Evolutionary conservation across 2,797 vertebrate species (phyloP).

Genomic region (Chaetophractus vellerosus): DNA sequence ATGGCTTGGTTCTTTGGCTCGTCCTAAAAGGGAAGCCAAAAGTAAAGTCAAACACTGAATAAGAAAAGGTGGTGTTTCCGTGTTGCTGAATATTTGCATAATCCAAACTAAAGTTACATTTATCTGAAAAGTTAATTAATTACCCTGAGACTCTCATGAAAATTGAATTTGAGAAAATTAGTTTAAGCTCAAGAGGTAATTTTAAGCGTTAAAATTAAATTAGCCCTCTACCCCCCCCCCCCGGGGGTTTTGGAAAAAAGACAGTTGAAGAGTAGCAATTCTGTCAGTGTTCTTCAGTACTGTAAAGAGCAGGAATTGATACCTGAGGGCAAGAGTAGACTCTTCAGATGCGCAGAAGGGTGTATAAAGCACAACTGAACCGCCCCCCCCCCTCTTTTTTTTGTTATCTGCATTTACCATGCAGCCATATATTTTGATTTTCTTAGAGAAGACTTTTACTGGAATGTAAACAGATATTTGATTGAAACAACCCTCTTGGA

Average conservation of each 20-base stretch:
- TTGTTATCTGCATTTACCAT: not conserved
- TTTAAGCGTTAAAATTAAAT: not conserved
- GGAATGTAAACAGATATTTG: not conserved
- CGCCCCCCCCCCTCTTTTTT: not conserved
- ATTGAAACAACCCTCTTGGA: not conserved
- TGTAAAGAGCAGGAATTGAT: not conserved
- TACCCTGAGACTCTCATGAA: not conserved
- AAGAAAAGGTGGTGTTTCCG: not conserved
- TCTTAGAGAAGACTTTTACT: not conserved
- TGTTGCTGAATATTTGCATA: not conserved
- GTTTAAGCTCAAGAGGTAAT: not conserved
- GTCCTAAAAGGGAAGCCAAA: not conserved
- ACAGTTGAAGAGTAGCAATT: not conserved
- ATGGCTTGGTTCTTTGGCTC: not conserved
- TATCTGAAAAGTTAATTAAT: not conserved
- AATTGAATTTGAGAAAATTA: not conserved
- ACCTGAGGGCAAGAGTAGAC: not conserved
- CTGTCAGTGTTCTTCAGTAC: not conserved
- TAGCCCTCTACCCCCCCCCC: not conserved
- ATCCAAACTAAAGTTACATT: not conserved
- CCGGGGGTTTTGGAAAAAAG: not conserved
- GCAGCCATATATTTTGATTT: not conserved
- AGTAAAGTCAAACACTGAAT: not conserved
- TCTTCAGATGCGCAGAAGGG: not conserved
- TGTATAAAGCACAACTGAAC: rapidly evolving